These are phyloP conservation scores for Ruditapes philippinarum DNA, from an alignment of 1,140 invertebrate species.

Conservation along the genomic window DNA sequence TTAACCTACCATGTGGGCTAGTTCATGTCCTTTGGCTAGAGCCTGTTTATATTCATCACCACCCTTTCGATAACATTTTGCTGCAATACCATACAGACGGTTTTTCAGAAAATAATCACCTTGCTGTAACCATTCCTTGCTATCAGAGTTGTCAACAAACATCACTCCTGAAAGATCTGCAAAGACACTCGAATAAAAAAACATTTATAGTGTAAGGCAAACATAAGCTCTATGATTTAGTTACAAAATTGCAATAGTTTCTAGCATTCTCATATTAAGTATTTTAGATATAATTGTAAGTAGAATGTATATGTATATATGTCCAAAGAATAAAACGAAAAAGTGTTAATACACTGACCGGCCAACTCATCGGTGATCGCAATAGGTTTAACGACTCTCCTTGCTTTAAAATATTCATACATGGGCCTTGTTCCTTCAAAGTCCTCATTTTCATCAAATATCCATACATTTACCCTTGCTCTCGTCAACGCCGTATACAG, in stretches of 20 bases:
- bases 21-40: not conserved
- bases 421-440: conserved; percentile 76
- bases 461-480: conserved; percentile 79
- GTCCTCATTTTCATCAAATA: conserved; percentile 78
- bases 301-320: too few relatives aligned
- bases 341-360: too few relatives aligned
- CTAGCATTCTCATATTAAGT: too few relatives aligned
- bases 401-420: conserved; percentile 79
- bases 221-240: too few relatives aligned
- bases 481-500: conserved; percentile 80
- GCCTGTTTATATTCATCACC: conserved; percentile 11
- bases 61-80: conserved; percentile 7
- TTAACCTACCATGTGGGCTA: conserved; percentile 12
- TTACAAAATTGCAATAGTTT: too few relatives aligned
- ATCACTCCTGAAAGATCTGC: not conserved
- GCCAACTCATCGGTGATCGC: too few relatives aligned
- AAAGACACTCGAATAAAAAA: too few relatives aligned
- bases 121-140: not conserved
- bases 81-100: not conserved
- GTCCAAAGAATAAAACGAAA: too few relatives aligned
- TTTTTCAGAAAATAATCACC: not conserved
- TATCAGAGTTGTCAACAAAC: conserved; percentile 2
- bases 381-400: conserved; percentile 61
- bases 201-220: too few relatives aligned
- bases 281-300: too few relatives aligned